Percentiles rank a stretch among this genome's conserved stretches.
These are phyloP conservation scores for Drosophila picticornis DNA, from an alignment of 2,888 invertebrate genomes.

Conservation along the genomic window DNA sequence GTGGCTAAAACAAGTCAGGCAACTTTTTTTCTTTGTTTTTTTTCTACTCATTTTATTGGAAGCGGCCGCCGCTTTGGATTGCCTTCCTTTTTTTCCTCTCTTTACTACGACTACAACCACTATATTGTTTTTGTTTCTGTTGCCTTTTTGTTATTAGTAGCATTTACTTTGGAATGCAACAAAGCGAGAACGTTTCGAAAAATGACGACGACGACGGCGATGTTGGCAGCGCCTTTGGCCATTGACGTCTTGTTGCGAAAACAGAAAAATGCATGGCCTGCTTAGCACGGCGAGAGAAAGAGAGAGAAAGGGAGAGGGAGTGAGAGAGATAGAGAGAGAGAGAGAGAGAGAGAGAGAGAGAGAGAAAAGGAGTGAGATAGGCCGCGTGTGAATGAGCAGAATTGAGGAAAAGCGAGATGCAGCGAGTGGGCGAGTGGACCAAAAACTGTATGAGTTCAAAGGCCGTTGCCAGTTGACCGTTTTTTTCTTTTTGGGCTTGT, in stretches of 20 bases:
- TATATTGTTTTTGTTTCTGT: constrained; percentile 38
- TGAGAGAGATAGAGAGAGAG: neutral
- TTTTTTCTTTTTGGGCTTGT: constrained; percentile 7
- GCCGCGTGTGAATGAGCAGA: constrained; percentile 45
- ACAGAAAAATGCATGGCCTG: constrained; percentile 77
- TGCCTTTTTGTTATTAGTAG: constrained; percentile 79
- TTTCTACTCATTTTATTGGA: constrained; percentile 77
- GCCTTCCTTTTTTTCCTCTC: constrained; percentile 69
- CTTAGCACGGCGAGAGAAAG: constrained; percentile 35
- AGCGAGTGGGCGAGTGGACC: constrained; percentile 44
- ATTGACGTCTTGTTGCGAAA: constrained; percentile 72
- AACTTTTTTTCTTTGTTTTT: constrained; percentile 81
- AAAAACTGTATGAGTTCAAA: constrained; percentile 67
- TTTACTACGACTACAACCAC: constrained; percentile 61
- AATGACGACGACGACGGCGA: constrained; percentile 62
- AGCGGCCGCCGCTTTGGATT: constrained; percentile 73
- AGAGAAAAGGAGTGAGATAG: neutral
- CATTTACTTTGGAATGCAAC: constrained; percentile 82
- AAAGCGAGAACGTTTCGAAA: constrained; percentile 80
- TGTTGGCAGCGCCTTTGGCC: constrained; percentile 66
- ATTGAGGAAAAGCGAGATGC: constrained; percentile 26
- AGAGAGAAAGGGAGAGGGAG: constrained; percentile 1
- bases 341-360: neutral
- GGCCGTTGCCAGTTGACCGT: constrained; percentile 51
- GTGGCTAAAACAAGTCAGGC: constrained; percentile 81